Conservation (phyloP, 1,140 invertebrate species). For the Platyura marginata region DNA sequence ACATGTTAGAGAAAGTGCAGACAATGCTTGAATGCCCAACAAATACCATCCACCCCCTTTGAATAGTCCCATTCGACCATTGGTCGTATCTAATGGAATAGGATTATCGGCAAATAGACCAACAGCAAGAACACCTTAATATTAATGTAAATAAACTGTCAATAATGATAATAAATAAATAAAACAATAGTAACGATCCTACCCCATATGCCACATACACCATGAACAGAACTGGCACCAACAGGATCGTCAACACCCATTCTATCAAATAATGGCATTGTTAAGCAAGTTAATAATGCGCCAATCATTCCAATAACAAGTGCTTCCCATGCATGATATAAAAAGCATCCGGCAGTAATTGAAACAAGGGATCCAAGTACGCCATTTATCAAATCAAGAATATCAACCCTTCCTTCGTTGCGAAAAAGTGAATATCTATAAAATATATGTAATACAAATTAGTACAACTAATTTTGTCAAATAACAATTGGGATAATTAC, state of each 20-base stretch:
- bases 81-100: conserved; percentile 53
- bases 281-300: conserved; percentile 44
- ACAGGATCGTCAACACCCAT: conserved; percentile 79
- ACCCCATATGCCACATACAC: conserved; percentile 47
- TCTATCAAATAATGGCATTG: conserved; percentile 53
- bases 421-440: conserved; percentile 39
- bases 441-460: neutral
- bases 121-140: conserved; percentile 65
- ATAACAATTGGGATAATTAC: conserved; percentile 9
- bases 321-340: conserved; percentile 73
- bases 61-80: conserved; percentile 55
- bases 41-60: conserved; percentile 76
- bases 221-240: conserved; percentile 75
- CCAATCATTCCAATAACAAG: conserved; percentile 67
- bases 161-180: neutral
- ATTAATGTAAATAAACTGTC: neutral
- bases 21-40: conserved; percentile 60
- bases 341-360: conserved; percentile 81
- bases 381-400: conserved; percentile 76
- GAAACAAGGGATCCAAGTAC: conserved; percentile 71
- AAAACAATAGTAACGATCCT: neutral
- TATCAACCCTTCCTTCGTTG: conserved; percentile 54
- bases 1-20: conserved; percentile 40
- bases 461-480: too few species aligned
- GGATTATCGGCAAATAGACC: conserved; percentile 82